These are phyloP conservation scores for Labia minor DNA, from an alignment of 2,888 invertebrate genomes.

Conservation along the genomic window DNA sequence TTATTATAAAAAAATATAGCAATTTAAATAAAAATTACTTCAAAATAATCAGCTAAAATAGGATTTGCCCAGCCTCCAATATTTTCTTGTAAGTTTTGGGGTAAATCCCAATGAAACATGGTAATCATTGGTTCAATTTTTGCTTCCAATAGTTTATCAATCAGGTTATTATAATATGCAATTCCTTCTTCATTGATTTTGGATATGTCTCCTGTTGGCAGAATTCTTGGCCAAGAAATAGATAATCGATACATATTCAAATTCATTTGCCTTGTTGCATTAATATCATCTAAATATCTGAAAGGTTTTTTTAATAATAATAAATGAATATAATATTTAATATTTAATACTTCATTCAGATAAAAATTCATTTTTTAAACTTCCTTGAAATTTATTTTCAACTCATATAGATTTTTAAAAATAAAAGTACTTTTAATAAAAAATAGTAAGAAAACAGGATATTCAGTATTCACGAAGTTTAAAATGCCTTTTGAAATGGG, in stretches of 20 bases:
- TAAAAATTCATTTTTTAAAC: too few species aligned
- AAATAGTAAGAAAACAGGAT: too few species aligned
- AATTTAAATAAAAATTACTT: conserved; percentile 26
- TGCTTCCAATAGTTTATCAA: conserved; percentile 32
- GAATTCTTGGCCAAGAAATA: conserved; percentile 37
- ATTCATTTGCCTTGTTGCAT: background rate
- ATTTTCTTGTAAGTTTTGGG: conserved; percentile 34
- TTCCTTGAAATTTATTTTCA: too few species aligned
- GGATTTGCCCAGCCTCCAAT: conserved; percentile 35
- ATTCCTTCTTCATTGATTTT: conserved; percentile 31
- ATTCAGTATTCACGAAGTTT: too few species aligned
- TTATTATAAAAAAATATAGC: too few species aligned
- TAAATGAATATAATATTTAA: too few species aligned
- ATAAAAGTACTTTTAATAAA: too few species aligned
- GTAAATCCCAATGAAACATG: conserved; percentile 38
- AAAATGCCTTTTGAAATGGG: too few species aligned
- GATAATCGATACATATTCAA: conserved; percentile 28
- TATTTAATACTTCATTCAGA: too few species aligned
- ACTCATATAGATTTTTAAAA: too few species aligned
- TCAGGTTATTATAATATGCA: conserved; percentile 36
- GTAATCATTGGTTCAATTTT: conserved; percentile 36
- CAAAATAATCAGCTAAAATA: conserved; percentile 39
- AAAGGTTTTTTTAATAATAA: too few species aligned
- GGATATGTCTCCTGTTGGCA: conserved; percentile 33
- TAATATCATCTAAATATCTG: background rate